Evolutionary conservation across 2,113 vertebrate species (phyloP).

Genomic region (Prunella himalayana): DNA sequence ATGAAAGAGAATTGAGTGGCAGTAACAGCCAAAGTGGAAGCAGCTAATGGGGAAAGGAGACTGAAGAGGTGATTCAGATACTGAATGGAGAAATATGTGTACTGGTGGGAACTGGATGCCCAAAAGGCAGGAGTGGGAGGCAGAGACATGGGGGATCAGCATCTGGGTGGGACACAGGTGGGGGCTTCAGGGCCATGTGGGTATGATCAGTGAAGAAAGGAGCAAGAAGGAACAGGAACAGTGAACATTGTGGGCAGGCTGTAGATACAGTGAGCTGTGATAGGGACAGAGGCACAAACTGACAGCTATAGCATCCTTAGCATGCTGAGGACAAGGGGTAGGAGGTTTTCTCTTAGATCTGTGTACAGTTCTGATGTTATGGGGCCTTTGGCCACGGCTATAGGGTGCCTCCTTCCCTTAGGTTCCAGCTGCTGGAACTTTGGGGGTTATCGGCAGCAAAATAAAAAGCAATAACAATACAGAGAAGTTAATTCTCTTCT

Average conservation of each 20-base stretch:
- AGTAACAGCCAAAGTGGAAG: background rate
- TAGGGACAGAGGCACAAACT: background rate
- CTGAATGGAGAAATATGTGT: background rate
- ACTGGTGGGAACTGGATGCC: background rate
- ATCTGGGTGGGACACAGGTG: background rate
- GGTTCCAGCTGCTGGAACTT: background rate
- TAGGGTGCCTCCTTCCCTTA: background rate
- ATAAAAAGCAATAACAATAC: background rate
- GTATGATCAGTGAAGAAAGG: background rate
- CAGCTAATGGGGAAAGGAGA: background rate
- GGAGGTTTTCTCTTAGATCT: background rate
- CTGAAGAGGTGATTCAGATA: background rate
- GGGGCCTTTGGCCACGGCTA: background rate
- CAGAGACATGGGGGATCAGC: background rate
- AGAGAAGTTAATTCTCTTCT: background rate
- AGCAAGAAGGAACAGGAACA: background rate
- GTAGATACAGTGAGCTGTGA: background rate
- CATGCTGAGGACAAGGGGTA: background rate
- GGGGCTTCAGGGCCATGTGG: background rate
- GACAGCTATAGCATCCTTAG: background rate
- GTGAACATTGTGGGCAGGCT: background rate
- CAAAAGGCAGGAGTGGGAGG: background rate
- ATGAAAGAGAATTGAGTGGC: conserved; percentile 11
- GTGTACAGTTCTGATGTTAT: background rate
- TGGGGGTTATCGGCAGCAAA: rapidly evolving